Evolutionary conservation across 1,140 invertebrate species (phyloP), one percentile per base, ranked within the genome.

Genomic region (Fopius arisanus): DNA sequence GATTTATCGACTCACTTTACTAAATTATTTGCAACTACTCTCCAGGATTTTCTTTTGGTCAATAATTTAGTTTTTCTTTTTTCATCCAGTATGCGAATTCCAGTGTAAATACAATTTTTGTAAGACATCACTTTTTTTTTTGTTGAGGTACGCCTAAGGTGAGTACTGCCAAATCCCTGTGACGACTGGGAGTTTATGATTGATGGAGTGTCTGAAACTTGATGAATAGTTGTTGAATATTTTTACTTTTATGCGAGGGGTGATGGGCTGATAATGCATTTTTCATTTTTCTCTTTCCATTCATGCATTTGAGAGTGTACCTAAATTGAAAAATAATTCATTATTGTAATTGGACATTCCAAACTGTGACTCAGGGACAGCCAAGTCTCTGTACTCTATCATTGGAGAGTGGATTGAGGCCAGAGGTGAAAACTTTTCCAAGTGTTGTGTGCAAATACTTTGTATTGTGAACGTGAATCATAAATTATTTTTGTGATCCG

Each of bases 291-390:
- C 43, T 48, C 43, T 1, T 16, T 48, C 14, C 43, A 48, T 48
- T 43, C 14, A 48, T 48, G 43, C 43, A 48, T 48, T 43, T 43
- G 16, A 12, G 43, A n/a, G 43, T 37, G 43, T 2, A 48, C 14
- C 5, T 48, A 16, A 14, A 48, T 48, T 12, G 16, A 7, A 12
- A 26, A 59, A 59, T 59, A 26, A 1, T 26, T 23, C 14, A 3
- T 59, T 26, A n/a, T n/a, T 59, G 54, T 51, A 59, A 59, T 59
- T 28, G 54, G 23, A 59, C 54, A 59, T 59, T 59, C 54, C 54
- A 28, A 59, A 51, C 43, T 21, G 19, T 59, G 54, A 59, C 54
- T 59, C 54, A 59, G 54, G 54, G 54, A 59, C 54, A 19, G n/a
- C 21, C 5, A 12, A 14, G 54, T 59, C 54, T 59, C 54, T 59